Evolutionary conservation across 2,797 vertebrate genomes (phyloP).

Genomic region (Aldrovandia affinis): DNA sequence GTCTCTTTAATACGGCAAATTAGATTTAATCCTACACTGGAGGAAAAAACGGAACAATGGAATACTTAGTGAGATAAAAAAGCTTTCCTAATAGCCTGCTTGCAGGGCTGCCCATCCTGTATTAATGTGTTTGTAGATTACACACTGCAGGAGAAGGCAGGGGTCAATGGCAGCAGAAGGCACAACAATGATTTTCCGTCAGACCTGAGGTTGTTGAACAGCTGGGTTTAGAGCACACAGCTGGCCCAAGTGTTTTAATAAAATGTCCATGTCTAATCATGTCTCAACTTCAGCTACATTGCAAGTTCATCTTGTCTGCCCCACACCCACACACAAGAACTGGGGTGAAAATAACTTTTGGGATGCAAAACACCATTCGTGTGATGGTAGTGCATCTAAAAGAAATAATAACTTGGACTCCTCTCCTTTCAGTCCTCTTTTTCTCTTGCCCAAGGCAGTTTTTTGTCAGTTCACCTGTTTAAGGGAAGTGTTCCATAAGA

Average conservation of each 20-base stretch:
- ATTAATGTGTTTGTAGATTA: conserved; percentile 10
- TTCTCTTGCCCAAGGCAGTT: no score
- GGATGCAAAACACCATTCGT: neutral
- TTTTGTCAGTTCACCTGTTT: neutral
- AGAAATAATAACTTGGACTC: no score
- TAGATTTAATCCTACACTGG: neutral
- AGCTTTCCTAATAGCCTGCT: neutral
- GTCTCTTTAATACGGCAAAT: neutral
- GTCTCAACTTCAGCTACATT: neutral
- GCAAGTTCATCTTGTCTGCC: neutral
- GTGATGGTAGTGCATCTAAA: neutral
- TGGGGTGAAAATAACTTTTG: neutral
- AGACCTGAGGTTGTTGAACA: neutral
- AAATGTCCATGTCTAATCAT: neutral
- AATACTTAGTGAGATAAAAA: conserved; percentile 4
- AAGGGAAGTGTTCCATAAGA: neutral
- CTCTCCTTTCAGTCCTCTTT: no score
- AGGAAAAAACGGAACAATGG: neutral
- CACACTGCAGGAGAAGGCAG: conserved; percentile 1
- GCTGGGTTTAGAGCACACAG: neutral
- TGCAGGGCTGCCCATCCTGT: neutral
- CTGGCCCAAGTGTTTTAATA: conserved; percentile 1
- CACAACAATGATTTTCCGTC: conserved; percentile 1
- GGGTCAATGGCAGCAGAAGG: neutral
- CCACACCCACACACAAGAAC: neutral